Percentiles rank a stretch among this genome's conserved stretches.
phyloP scores from a whole-genome alignment of 2,797 vertebrate genomes.

The Brachyrhaphis roseni region DNA sequence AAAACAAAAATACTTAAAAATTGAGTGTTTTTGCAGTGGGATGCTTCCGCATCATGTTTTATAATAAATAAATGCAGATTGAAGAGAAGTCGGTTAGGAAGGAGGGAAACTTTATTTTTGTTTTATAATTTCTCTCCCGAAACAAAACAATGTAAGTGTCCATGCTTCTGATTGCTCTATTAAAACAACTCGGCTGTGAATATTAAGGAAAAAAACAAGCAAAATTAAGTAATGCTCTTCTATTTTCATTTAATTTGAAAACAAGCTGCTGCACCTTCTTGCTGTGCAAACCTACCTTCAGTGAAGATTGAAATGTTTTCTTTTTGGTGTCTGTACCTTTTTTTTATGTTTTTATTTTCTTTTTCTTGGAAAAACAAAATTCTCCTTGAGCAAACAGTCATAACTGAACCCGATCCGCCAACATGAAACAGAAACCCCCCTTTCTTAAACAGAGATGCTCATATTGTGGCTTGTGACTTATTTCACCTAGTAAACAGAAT shows the following conservation, averaged over 20 bases:
- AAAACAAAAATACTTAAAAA: too few species aligned
- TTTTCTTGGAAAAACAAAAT: constrained; percentile 41
- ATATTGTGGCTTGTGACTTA: constrained; percentile 70
- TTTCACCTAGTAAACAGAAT: constrained; percentile 73
- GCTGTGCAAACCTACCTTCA: background rate
- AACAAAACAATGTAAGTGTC: constrained; percentile 4
- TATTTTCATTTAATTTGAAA: constrained; percentile 8
- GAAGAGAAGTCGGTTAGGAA: background rate
- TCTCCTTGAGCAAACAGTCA: constrained; percentile 39
- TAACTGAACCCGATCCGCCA: constrained; percentile 40
- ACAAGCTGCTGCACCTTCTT: background rate
- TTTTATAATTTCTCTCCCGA: background rate
- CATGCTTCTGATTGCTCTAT: background rate
- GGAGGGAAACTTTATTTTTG: background rate
- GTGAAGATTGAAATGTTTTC: constrained; percentile 12
- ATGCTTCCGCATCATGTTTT: constrained; percentile 1
- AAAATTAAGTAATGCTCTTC: background rate
- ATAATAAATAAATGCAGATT: background rate
- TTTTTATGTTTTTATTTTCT: constrained; percentile 31
- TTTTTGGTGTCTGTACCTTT: constrained; percentile 40
- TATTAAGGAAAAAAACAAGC: background rate
- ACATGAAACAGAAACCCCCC: constrained; percentile 43
- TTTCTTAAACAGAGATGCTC: constrained; percentile 53
- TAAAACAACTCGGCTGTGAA: constrained; percentile 26
- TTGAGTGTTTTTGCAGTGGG: background rate